Evolutionary conservation across 2,888 invertebrate genomes (phyloP), one percentile per base, ranked within the genome.

Genomic region (Stenolophus ochropezus): DNA sequence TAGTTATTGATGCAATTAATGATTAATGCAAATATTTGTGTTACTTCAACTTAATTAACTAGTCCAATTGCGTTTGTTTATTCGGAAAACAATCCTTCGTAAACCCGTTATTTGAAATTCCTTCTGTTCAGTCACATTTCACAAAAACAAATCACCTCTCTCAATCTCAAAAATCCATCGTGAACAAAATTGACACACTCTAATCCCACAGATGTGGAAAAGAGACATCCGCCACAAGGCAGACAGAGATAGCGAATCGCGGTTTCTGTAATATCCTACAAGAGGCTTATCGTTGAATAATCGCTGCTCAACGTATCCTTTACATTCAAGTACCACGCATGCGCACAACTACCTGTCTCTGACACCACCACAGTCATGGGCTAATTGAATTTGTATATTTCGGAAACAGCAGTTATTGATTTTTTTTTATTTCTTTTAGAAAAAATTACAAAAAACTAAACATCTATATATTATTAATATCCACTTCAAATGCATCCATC

Each of bases 211-310:
- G 33, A 42, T 42, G 33, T 69, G 18, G 16, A 69, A 69, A 33
- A 69, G 65, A 69, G 65, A 61, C 61, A 61, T 56, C 56, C 61
- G 11, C 61, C 61, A 25, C 25, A 61, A 5, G 61, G 33, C 27
- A 69, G 65, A 69, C 16, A 4, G 27, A 69, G 65, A 69, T 69
- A 69, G 18, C 18, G 27, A 18, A 69, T 69, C 33, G 65, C 65
- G 65, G 65, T 69, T 69, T 27, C 65, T 69, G 65, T 69, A 69
- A 33, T 69, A 69, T 69, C 65, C 33, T 33, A 69, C 65, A 69
- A 69, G 65, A 69, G 33, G 65, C 65, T 69, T 69, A 69, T 69
- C 65, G 33, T 69, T 33, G 65, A 69, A 69, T 69, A 69, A 69
- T 69, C 65, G 65, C 65, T 69, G 65, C 11, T 69, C 16, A 27